These are phyloP conservation scores for Xenus cinereus DNA, from an alignment of 2,113 vertebrate species.

Conservation along the genomic window DNA sequence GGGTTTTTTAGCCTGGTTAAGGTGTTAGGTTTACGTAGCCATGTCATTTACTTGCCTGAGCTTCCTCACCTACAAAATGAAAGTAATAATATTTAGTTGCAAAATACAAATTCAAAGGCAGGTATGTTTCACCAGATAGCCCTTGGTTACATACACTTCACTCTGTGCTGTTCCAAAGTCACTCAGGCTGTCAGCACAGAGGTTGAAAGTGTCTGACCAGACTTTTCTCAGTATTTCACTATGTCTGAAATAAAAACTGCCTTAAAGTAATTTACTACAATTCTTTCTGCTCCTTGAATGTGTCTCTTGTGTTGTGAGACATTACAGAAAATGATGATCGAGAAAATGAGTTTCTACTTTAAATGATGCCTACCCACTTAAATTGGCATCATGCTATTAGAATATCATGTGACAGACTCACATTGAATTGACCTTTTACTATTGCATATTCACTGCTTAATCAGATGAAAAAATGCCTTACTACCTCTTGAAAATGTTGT, in stretches of 20 bases:
- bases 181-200: background rate
- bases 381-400: background rate
- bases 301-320: background rate
- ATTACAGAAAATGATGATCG: background rate
- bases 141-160: background rate
- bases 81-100: background rate
- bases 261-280: background rate
- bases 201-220: background rate
- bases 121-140: background rate
- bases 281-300: background rate
- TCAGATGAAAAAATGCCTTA: constrained; percentile 47
- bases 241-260: background rate
- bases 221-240: background rate
- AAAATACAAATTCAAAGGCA: background rate
- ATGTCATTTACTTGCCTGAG: background rate
- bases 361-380: constrained; percentile 11
- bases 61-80: background rate
- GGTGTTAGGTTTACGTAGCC: background rate
- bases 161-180: background rate
- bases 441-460: constrained; percentile 43
- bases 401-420: background rate
- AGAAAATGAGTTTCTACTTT: constrained; percentile 54
- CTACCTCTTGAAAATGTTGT: constrained; percentile 42
- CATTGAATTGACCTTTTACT: constrained; percentile 59
- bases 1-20: background rate